These are phyloP conservation scores for Eriocheir sinensis DNA, from an alignment of 1,140 invertebrate genomes.

Conservation along the genomic window DNA sequence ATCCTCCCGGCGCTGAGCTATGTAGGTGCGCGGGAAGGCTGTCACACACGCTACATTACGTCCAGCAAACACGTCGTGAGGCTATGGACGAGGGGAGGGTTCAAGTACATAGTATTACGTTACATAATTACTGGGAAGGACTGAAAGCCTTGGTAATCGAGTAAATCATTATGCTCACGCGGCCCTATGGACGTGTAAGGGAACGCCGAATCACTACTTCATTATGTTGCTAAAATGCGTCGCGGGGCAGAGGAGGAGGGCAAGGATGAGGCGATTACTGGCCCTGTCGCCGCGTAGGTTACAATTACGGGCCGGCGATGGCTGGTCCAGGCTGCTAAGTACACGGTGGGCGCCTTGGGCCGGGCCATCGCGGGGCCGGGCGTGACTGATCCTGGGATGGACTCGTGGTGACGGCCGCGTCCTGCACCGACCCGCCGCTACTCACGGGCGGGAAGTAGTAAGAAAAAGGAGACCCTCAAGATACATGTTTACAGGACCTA, in stretches of 20 bases:
- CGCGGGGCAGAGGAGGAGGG: no score
- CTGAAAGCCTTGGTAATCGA: no score
- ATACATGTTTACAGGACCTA: neutral
- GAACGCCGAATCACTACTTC: no score
- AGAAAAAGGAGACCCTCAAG: neutral
- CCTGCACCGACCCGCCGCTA: neutral
- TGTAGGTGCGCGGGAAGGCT: no score
- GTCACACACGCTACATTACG: no score
- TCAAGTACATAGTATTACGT: no score
- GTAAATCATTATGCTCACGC: no score
- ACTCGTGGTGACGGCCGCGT: neutral
- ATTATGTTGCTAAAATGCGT: no score
- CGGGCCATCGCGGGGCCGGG: neutral
- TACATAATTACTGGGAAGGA: no score
- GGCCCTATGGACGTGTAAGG: no score
- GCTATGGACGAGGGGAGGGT: no score
- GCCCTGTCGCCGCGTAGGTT: slow-evolving; percentile 46
- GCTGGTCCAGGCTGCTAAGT: neutral
- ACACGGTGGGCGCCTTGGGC: slow-evolving; percentile 37
- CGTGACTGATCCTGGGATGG: neutral
- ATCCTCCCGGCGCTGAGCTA: no score
- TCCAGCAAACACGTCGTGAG: neutral
- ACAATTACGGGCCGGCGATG: slow-evolving; percentile 53
- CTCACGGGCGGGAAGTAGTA: neutral
- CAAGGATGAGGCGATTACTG: slow-evolving; percentile 44